phyloP scores from a whole-genome alignment of 2,888 invertebrate species.

The Zygogramma bicolorata region DNA sequence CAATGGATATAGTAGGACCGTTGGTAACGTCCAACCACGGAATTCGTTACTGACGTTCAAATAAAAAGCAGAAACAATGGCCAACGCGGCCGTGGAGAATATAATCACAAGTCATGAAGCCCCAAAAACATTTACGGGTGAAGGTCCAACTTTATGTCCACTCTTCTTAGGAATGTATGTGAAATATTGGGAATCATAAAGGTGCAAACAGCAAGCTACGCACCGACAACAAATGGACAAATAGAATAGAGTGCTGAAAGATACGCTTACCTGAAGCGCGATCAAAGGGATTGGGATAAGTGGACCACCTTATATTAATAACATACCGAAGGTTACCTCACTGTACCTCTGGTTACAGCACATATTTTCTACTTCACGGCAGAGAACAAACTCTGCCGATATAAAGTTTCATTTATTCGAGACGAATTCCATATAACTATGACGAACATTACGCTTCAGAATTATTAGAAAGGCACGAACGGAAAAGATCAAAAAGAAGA shows the following conservation, averaged over 20 bases:
- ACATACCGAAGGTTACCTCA: background rate
- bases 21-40: slow-evolving; percentile 40
- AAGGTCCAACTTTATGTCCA: slow-evolving; percentile 51
- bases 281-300: background rate
- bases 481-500: too few species aligned
- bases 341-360: slow-evolving; percentile 37
- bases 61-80: slow-evolving; percentile 49
- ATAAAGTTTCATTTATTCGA: slow-evolving; percentile 37
- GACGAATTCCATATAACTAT: background rate
- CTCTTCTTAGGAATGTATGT: slow-evolving; percentile 48
- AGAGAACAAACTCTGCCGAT: slow-evolving; percentile 39
- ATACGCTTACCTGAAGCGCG: background rate
- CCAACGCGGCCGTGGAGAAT: slow-evolving; percentile 45
- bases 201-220: slow-evolving; percentile 52
- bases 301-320: background rate
- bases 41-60: slow-evolving; percentile 51
- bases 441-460: background rate
- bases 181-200: slow-evolving; percentile 48
- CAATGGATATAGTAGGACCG: slow-evolving; percentile 55
- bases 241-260: slow-evolving; percentile 44
- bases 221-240: slow-evolving; percentile 54
- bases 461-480: background rate
- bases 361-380: slow-evolving; percentile 45
- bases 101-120: slow-evolving; percentile 51
- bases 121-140: slow-evolving; percentile 53